Percentiles rank a stretch among this genome's conserved stretches.
Evolutionary conservation across 2,888 invertebrate species (phyloP).

Genomic region (Tinea trinotella): DNA sequence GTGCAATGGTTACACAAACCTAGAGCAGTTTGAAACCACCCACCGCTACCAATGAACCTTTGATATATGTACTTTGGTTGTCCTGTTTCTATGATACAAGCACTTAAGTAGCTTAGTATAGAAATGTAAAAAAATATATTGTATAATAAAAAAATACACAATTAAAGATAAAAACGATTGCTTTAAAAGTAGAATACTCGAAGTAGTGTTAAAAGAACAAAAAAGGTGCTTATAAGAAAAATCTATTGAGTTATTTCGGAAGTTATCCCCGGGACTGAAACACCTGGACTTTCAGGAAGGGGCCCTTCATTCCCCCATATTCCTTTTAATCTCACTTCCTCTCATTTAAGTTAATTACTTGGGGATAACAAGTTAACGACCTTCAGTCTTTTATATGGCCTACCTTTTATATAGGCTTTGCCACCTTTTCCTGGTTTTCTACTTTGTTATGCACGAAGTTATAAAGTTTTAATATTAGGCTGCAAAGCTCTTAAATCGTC

Average conservation of each 20-base stretch:
- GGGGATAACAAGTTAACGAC: conserved; percentile 4
- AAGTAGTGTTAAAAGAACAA: background rate
- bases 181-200: background rate
- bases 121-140: background rate
- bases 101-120: no score
- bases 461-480: no score
- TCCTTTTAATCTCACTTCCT: conserved; percentile 4
- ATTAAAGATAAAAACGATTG: background rate
- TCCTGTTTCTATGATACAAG: no score
- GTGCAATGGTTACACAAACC: no score
- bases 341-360: conserved; percentile 5
- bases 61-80: no score
- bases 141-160: background rate
- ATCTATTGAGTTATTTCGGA: background rate
- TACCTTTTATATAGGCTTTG: background rate
- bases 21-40: no score
- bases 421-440: background rate
- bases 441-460: no score
- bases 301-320: background rate
- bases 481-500: no score
- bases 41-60: no score
- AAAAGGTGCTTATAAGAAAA: background rate
- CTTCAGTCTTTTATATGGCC: background rate
- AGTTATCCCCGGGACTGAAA: background rate
- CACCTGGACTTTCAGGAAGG: background rate